Evolutionary conservation across 2,113 vertebrate genomes (phyloP).

Genomic region (Coregonus clupeaformis): DNA sequence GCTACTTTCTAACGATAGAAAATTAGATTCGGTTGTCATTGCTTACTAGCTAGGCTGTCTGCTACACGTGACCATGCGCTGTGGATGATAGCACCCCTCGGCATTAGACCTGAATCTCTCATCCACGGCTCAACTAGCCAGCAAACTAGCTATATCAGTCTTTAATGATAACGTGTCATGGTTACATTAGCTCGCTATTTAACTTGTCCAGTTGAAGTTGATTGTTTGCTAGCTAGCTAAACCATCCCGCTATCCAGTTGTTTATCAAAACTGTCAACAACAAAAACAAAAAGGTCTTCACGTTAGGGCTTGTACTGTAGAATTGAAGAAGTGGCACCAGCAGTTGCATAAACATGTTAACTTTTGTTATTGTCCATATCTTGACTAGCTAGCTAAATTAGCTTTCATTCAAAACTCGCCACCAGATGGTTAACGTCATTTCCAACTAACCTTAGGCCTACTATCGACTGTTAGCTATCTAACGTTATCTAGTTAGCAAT

Average conservation of each 20-base stretch:
- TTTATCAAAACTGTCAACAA: background rate
- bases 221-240: background rate
- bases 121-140: background rate
- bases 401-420: background rate
- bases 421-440: background rate
- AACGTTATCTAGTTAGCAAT: constrained; percentile 16
- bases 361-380: background rate
- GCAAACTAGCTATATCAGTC: background rate
- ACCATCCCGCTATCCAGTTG: background rate
- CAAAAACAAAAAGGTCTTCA: background rate
- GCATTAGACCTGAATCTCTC: background rate
- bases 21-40: background rate
- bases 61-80: constrained; percentile 43
- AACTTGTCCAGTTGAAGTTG: background rate
- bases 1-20: background rate
- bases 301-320: background rate
- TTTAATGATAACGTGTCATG: background rate
- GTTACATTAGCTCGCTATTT: background rate
- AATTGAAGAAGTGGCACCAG: background rate
- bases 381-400: background rate
- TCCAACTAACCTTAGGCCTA: background rate
- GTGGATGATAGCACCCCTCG: background rate
- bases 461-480: background rate
- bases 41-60: constrained; percentile 17
- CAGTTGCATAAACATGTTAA: background rate